These are phyloP conservation scores for Ectropis crepuscularia DNA, from an alignment of 2,888 invertebrate species.

Conservation along the genomic window DNA sequence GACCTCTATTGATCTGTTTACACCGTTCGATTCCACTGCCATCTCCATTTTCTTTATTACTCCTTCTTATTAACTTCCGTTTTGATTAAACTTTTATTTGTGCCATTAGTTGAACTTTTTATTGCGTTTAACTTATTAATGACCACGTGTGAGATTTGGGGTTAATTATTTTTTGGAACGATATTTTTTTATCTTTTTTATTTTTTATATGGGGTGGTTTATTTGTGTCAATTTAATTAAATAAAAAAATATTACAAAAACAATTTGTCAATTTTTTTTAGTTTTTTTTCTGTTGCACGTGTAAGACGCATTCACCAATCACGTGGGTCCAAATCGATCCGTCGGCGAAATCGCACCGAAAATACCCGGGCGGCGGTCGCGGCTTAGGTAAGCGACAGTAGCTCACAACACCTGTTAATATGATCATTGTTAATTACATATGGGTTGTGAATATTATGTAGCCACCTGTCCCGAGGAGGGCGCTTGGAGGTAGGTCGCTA, in stretches of 20 bases:
- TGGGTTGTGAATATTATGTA: slow-evolving; percentile 83
- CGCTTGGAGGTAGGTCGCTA: slow-evolving; percentile 96
- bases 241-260: slow-evolving; percentile 2
- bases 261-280: slow-evolving; percentile 20
- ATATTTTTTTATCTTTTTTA: slow-evolving; percentile 2
- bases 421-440: slow-evolving; percentile 85
- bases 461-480: slow-evolving; percentile 97
- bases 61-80: slow-evolving; percentile 30
- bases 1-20: slow-evolving; percentile 78
- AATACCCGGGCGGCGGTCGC: slow-evolving; percentile 83
- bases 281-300: slow-evolving; percentile 45
- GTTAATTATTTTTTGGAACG: slow-evolving; percentile 1
- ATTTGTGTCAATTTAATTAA: neutral
- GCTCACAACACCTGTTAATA: slow-evolving; percentile 85
- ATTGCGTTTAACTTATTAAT: slow-evolving; percentile 12
- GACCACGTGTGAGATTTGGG: slow-evolving; percentile 31
- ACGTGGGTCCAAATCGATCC: slow-evolving; percentile 70
- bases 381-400: slow-evolving; percentile 79
- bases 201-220: neutral
- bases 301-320: slow-evolving; percentile 58
- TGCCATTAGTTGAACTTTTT: slow-evolving; percentile 13
- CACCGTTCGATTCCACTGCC: slow-evolving; percentile 64
- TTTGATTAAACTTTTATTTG: slow-evolving; percentile 12
- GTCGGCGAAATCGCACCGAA: slow-evolving; percentile 75
- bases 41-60: slow-evolving; percentile 44